phyloP scores from a whole-genome alignment of 2,113 vertebrate genomes.

The Dasyurus viverrinus region DNA sequence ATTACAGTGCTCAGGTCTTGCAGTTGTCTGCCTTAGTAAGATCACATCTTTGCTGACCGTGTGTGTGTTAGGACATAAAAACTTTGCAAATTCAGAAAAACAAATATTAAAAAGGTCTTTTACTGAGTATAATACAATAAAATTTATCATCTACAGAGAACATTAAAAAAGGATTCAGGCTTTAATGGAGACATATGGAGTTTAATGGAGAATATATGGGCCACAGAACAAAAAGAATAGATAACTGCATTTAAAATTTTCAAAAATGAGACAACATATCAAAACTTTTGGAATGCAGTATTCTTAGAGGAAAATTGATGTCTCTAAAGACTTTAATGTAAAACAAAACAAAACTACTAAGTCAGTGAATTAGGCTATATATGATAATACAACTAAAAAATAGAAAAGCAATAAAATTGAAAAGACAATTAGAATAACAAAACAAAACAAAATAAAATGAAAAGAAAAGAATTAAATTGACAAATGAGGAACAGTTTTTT shows the following conservation, averaged over 20 bases:
- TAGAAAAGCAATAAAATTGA: background rate
- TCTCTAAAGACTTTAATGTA: no score
- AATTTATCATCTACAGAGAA: background rate
- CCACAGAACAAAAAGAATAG: no score
- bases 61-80: background rate
- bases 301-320: background rate
- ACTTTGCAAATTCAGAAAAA: background rate
- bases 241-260: background rate
- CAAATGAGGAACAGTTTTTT: background rate
- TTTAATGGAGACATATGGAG: no score
- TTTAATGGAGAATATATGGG: no score
- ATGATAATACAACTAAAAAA: background rate
- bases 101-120: background rate
- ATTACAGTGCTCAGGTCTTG: background rate
- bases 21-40: no score
- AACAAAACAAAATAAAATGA: no score
- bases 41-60: no score
- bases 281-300: background rate
- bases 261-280: background rate
- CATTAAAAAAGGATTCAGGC: no score
- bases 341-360: background rate
- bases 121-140: background rate
- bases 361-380: background rate
- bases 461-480: background rate
- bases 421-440: background rate